Percentiles rank a stretch among this genome's conserved stretches.
Evolutionary conservation across 2,113 vertebrate species (phyloP).

Genomic region (Fukomys damarensis): DNA sequence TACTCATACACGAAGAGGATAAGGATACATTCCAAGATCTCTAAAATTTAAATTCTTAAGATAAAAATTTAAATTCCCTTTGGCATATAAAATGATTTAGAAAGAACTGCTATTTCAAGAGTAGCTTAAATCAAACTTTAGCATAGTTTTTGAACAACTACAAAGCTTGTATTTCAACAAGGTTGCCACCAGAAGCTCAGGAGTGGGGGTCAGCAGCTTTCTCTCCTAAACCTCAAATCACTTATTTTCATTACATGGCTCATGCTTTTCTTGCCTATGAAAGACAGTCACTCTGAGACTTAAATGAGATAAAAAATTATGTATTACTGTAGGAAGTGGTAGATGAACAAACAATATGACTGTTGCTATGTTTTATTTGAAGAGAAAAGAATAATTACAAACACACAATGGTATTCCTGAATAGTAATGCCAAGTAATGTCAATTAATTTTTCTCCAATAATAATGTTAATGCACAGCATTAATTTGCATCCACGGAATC

Average conservation of each 20-base stretch:
- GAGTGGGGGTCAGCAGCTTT: too few relatives aligned
- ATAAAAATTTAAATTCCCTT: background rate
- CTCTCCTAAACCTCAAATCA: background rate
- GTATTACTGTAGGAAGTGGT: background rate
- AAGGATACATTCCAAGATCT: background rate
- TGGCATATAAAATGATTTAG: background rate
- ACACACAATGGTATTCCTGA: background rate
- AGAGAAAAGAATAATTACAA: constrained; percentile 16
- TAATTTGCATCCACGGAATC: background rate
- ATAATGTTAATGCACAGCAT: background rate
- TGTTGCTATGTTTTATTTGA: background rate
- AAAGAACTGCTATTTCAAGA: constrained; percentile 29
- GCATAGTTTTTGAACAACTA: constrained; percentile 18
- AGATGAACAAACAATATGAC: background rate
- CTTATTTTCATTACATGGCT: background rate
- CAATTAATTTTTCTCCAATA: background rate
- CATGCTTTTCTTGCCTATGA: background rate
- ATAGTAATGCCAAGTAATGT: background rate
- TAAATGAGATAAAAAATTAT: constrained; percentile 8
- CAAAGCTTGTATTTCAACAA: background rate
- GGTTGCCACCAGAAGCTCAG: too few relatives aligned
- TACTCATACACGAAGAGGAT: constrained; percentile 4
- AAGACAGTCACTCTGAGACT: constrained; percentile 20
- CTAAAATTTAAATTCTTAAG: constrained; percentile 4
- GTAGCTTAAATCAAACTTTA: background rate